Evolutionary conservation across 1,140 invertebrate genomes (phyloP).

Genomic region (Cryptotermes secundus): DNA sequence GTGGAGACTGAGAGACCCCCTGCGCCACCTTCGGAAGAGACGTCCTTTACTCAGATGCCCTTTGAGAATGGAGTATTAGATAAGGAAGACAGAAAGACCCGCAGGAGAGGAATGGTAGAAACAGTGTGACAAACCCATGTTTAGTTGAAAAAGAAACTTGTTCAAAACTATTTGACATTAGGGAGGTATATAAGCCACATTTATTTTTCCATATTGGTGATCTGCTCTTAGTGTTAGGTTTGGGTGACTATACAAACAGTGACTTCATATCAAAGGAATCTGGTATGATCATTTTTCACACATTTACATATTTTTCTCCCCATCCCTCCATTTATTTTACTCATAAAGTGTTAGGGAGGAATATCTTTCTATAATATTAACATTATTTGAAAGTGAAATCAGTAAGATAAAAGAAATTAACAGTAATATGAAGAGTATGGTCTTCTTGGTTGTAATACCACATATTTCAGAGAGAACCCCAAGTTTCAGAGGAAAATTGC

Average conservation of each 20-base stretch:
- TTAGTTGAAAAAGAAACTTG: not conserved
- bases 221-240: no score
- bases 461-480: no score
- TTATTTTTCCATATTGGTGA: no score
- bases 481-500: no score
- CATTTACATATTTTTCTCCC: not conserved
- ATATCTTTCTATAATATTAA: no score
- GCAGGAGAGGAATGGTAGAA: conserved; percentile 31
- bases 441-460: no score
- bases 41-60: conserved; percentile 33
- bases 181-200: no score
- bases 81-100: conserved; percentile 26
- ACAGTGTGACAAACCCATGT: conserved; percentile 23
- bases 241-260: no score
- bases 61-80: not conserved
- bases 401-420: no score
- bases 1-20: conserved; percentile 1
- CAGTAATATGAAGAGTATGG: no score
- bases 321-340: not conserved
- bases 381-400: no score
- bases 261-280: not conserved
- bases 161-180: not conserved
- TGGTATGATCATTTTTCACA: not conserved
- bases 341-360: not conserved
- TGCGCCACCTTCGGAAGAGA: conserved; percentile 29